Base-by-base conservation (phyloP, 1,140 invertebrate species). In the Aradophagus sp. region DNA sequence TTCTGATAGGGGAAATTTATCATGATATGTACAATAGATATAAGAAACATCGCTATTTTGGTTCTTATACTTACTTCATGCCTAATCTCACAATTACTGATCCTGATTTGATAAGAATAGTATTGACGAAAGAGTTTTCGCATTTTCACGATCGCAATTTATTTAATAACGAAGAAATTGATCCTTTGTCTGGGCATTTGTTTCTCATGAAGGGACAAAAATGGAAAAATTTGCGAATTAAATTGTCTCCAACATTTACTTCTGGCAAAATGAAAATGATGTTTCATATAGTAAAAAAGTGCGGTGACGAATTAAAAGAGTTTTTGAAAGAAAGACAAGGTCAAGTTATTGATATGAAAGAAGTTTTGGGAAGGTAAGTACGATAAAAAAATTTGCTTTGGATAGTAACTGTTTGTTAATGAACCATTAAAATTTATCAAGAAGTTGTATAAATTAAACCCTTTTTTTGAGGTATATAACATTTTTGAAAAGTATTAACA, bases 251-350 rank as follows among this genome's bases (percentile, higher is more conserved):
- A 0, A 84, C 86, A 2, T 91, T 90, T 65, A 88, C 87, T 1
- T 81, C 87, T 2, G 86, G 83, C 1, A 89, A 89, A 79, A 76
- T 90, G 19, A 89, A 88, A 73, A 76, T 68, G 2, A 89, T 89
- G 88, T 88, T 88, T 12, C 62, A 72, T 1, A 75, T 86, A 0
- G 77, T 89, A 0, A 77, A 84, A 17, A 76, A 85, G 19, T 82
- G 86, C 38, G 82, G 81, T 0, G 79, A 86, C 13, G 72, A 80
- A 16, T 53, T 88, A 20, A 56, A 76, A 2, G 55, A 75, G 5
- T 65, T 50, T 8, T 53, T 47, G 4, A 20, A 36, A 0, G 6
- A 29, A 14, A 20, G 1, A 8, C 7, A 34, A 27, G 23, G 14
- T 32, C 4, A 4, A 31, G 32, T 41, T 53, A 11, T 78, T n/a